Conservation (phyloP, 2,113 vertebrate genomes). For the human (Homo sapiens) region DNA sequence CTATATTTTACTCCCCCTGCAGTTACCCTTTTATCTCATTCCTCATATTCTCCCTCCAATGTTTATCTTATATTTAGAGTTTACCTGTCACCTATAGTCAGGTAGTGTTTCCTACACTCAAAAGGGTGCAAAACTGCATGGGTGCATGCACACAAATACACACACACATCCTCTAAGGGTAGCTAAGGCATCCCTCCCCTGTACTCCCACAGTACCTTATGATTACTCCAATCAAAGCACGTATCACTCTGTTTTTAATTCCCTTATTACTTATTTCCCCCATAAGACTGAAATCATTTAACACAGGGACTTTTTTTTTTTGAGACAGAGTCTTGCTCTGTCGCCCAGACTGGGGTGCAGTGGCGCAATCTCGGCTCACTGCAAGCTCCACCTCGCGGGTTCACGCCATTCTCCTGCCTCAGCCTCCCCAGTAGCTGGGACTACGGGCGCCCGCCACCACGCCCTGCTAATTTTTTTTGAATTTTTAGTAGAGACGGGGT, state of each 20-base stretch:
- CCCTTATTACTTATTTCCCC: background rate
- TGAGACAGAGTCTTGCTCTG: too few relatives aligned
- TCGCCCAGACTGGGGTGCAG: too few relatives aligned
- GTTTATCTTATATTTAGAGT: background rate
- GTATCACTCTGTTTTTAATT: background rate
- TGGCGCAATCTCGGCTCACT: too few relatives aligned
- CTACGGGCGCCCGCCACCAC: too few relatives aligned
- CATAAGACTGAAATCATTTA: background rate
- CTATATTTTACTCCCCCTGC: background rate
- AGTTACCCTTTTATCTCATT: background rate
- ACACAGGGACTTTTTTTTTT: too few relatives aligned
- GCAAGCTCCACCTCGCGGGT: too few relatives aligned
- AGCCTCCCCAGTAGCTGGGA: too few relatives aligned
- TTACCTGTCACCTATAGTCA: background rate
- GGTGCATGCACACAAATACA: background rate
- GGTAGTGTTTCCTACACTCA: background rate
- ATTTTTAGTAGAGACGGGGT: too few relatives aligned
- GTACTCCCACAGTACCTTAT: background rate
- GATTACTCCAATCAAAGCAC: background rate
- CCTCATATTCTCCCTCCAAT: background rate
- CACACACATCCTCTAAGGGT: background rate
- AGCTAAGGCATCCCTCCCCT: background rate
- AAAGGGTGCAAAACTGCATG: background rate
- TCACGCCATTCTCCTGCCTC: too few relatives aligned
- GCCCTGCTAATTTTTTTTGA: too few relatives aligned